Conservation (phyloP, 2,888 invertebrate genomes). For the Agrochola macilenta region DNA sequence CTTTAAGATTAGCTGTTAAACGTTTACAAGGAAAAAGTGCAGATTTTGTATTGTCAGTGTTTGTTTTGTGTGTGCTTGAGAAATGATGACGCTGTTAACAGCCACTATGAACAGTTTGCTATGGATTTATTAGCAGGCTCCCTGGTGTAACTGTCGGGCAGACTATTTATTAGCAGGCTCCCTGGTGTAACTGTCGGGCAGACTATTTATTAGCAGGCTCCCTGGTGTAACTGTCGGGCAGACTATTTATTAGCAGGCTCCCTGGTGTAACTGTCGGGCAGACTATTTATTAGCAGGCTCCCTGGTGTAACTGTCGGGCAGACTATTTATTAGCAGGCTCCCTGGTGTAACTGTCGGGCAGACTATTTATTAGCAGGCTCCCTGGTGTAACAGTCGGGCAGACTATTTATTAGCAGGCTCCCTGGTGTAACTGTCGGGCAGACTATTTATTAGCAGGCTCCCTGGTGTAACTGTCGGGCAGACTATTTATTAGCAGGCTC, state of each 20-base stretch:
- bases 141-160: neutral
- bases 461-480: neutral
- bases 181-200: too few relatives aligned
- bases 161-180: neutral
- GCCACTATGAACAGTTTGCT: slow-evolving; percentile 16
- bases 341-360: too few relatives aligned
- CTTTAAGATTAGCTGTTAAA: slow-evolving; percentile 30
- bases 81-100: neutral
- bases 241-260: too few relatives aligned
- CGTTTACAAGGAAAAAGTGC: slow-evolving; percentile 2
- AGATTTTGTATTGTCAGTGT: neutral
- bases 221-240: too few relatives aligned
- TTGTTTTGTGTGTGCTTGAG: neutral
- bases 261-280: too few relatives aligned
- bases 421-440: neutral
- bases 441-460: neutral
- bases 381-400: too few relatives aligned
- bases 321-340: too few relatives aligned
- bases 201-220: too few relatives aligned
- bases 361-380: too few relatives aligned
- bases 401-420: too few relatives aligned
- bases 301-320: too few relatives aligned
- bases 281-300: too few relatives aligned
- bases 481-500: neutral
- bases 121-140: neutral